Evolutionary conservation across 1,140 invertebrate genomes (phyloP).

Genomic region (Rhopalosiphum padi): DNA sequence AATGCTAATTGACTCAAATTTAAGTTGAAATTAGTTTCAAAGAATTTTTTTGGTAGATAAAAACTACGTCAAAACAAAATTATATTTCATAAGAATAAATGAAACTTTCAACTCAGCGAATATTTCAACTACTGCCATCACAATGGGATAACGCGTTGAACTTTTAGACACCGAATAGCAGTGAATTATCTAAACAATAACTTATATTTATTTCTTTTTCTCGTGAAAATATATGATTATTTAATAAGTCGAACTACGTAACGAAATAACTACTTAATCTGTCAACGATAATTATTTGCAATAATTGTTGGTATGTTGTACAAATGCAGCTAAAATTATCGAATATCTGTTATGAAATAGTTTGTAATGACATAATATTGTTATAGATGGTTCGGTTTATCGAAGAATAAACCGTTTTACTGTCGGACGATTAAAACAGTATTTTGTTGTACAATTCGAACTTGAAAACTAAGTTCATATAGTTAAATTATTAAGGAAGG

Average conservation of each 20-base stretch:
- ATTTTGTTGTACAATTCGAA: neutral
- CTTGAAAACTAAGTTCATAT: neutral
- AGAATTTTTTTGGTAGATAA: neutral
- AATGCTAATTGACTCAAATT: neutral
- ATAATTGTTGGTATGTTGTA: neutral
- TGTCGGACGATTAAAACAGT: neutral
- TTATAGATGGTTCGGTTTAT: neutral
- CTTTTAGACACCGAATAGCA: neutral
- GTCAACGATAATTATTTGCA: neutral
- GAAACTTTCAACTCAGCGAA: neutral
- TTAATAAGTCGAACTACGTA: neutral
- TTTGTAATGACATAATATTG: neutral
- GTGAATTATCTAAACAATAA: neutral
- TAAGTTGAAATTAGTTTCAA: constrained; percentile 11
- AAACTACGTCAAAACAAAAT: neutral
- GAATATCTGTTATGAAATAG: neutral
- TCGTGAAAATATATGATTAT: neutral
- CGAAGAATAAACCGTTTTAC: neutral
- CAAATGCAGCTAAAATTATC: neutral
- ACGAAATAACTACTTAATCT: neutral
- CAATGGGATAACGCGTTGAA: neutral
- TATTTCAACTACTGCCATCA: neutral
- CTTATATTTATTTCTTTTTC: neutral
- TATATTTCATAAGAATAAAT: neutral
- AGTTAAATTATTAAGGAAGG: neutral